phyloP scores from a whole-genome alignment of 2,113 vertebrate genomes.

The Myanophis thanlyinensis region DNA sequence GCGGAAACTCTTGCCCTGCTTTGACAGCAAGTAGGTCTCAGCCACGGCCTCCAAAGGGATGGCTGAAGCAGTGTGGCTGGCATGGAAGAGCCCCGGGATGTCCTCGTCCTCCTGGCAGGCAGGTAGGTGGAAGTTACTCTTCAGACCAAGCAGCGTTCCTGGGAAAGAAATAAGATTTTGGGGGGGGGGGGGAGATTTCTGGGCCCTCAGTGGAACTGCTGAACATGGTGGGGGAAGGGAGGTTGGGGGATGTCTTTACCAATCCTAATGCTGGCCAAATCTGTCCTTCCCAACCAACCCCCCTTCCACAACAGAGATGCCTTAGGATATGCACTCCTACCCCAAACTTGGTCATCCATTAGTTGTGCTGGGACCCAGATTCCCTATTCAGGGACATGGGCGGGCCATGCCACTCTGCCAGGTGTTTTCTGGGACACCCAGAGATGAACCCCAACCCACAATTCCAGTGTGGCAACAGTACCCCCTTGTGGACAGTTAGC shows the following conservation, averaged over 20 bases:
- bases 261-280: neutral
- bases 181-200: neutral
- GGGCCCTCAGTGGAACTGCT: neutral
- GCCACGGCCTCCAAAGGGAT: neutral
- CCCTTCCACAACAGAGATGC: neutral
- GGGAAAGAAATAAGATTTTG: neutral
- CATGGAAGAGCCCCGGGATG: conserved; percentile 55
- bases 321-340: neutral
- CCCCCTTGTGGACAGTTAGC: neutral
- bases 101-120: conserved; percentile 54
- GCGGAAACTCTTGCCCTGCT: conserved; percentile 87
- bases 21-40: conserved; percentile 74
- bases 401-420: neutral
- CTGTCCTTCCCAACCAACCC: neutral
- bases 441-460: neutral
- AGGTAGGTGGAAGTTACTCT: neutral
- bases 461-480: neutral
- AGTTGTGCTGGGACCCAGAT: neutral
- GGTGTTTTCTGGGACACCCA: no score
- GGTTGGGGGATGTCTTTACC: neutral
- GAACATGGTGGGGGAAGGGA: neutral
- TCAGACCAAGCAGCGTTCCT: conserved; percentile 63
- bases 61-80: rapidly evolving
- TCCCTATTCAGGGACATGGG: neutral
- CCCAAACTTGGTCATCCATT: neutral